Evolutionary conservation across 2,113 vertebrate genomes (phyloP).

Genomic region (Mobula hypostoma): DNA sequence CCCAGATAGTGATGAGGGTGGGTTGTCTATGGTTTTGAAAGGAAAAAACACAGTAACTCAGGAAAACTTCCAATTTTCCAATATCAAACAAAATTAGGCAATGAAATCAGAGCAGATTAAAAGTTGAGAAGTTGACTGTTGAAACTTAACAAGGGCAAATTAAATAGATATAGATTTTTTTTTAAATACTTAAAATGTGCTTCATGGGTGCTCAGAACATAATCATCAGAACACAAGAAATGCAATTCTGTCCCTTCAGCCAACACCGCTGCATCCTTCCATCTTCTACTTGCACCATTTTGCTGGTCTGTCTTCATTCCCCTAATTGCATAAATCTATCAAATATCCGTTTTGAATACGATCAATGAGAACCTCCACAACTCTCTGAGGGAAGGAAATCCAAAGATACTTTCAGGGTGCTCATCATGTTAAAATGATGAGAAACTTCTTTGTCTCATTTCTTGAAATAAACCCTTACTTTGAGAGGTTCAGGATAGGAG

Average conservation of each 20-base stretch:
- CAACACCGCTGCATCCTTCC: no score
- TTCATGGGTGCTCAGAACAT: background rate
- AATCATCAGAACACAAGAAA: background rate
- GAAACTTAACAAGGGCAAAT: background rate
- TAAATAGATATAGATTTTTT: background rate
- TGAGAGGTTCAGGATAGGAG: background rate
- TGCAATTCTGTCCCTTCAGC: no score
- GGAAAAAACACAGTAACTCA: background rate
- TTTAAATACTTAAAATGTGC: background rate
- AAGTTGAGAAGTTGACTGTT: background rate
- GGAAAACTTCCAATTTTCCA: background rate
- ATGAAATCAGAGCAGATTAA: background rate
- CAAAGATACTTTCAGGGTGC: no score
- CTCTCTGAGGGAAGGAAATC: no score
- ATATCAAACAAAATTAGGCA: background rate
- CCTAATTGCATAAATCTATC: no score
- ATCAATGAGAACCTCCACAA: no score
- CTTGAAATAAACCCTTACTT: no score
- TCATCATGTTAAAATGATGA: no score
- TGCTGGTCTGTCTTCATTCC: no score
- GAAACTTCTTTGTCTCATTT: no score
- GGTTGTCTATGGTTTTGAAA: background rate
- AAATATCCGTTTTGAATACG: no score
- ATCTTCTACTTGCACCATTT: no score
- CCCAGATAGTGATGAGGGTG: background rate